Conservation (phyloP, 2,113 vertebrate genomes). For the Plectropomus leopardus region DNA sequence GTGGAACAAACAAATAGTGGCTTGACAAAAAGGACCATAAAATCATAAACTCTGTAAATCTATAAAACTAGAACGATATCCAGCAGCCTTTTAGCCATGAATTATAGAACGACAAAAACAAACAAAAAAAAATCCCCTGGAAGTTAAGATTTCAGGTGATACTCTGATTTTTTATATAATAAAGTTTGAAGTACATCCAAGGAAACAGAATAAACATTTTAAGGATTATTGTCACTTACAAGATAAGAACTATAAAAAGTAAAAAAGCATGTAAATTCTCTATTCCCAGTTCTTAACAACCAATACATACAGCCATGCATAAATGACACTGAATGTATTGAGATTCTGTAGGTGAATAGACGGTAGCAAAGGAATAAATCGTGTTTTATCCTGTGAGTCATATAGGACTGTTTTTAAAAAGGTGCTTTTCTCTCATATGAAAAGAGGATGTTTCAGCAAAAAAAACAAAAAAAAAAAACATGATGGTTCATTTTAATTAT, state of each 20-base stretch:
- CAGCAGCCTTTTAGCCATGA: not conserved
- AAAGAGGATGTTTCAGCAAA: conserved; percentile 38
- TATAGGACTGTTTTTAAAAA: conserved; percentile 23
- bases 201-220: not conserved
- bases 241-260: too few relatives aligned
- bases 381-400: conserved; percentile 35
- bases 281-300: not conserved
- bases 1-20: not conserved
- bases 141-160: not conserved
- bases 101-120: not conserved
- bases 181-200: not conserved
- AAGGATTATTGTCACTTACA: not conserved
- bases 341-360: conserved; percentile 19
- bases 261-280: too few relatives aligned
- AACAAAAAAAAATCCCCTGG: not conserved
- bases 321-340: not conserved
- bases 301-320: too few relatives aligned
- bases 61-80: not conserved
- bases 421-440: conserved; percentile 34
- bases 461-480: conserved; percentile 50
- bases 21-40: not conserved
- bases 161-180: not conserved
- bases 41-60: not conserved
- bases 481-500: conserved; percentile 45
- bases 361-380: conserved; percentile 11